Conservation (phyloP, 1,140 invertebrate genomes). For the Formica exsecta region DNA sequence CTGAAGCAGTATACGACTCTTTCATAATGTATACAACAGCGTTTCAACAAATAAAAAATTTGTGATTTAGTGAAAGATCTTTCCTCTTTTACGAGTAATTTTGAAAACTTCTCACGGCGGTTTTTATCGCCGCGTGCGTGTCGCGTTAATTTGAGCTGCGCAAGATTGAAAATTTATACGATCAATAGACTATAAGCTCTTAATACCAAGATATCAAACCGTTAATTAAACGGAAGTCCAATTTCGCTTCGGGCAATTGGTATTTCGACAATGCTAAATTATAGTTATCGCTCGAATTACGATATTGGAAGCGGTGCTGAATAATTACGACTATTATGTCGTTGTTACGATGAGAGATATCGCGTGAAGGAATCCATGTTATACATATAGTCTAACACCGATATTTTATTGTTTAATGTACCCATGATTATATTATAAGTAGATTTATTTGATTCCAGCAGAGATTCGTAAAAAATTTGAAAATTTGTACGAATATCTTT, state of each 20-base stretch:
- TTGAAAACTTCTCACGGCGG: neutral
- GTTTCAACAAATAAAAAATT: conserved; percentile 12
- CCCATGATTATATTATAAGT: neutral
- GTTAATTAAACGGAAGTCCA: conserved; percentile 71
- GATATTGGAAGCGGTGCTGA: conserved; percentile 59
- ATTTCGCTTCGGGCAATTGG: conserved; percentile 60
- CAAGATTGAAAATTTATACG: conserved; percentile 66
- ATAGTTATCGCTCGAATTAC: conserved; percentile 66
- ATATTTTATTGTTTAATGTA: neutral
- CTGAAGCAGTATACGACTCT: neutral
- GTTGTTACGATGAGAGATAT: neutral
- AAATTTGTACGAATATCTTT: neutral
- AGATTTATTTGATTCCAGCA: neutral
- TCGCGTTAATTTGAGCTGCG: conserved; percentile 33
- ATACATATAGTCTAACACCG: neutral
- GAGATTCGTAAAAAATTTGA: neutral
- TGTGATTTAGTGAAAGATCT: neutral
- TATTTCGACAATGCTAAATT: conserved; percentile 67
- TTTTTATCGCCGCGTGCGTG: neutral
- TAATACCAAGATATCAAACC: conserved; percentile 64
- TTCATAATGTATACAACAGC: neutral
- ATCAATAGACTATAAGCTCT: conserved; percentile 63
- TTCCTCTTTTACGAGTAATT: neutral
- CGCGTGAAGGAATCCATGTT: neutral
- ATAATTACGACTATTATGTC: conserved; percentile 46